Evolutionary conservation across 2,113 vertebrate species (phyloP).

Genomic region (Laterallus jamaicensis): DNA sequence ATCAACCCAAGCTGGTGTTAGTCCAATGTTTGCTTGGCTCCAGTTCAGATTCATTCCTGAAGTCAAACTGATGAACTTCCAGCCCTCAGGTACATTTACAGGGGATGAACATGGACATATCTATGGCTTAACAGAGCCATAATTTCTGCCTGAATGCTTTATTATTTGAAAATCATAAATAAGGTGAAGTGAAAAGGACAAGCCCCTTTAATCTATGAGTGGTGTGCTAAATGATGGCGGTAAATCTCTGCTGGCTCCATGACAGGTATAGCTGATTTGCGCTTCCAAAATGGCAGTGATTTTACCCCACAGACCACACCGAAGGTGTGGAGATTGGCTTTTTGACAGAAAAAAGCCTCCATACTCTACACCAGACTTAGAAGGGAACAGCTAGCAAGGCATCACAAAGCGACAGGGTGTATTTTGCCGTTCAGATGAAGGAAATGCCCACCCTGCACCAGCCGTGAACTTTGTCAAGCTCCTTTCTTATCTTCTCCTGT

Average conservation of each 20-base stretch:
- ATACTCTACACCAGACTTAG: not conserved
- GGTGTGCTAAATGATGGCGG: conserved; percentile 11
- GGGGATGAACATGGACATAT: not conserved
- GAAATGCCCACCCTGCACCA: not conserved
- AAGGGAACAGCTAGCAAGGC: not conserved
- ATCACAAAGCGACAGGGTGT: not conserved
- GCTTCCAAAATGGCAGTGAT: not conserved
- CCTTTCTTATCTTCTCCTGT: not conserved
- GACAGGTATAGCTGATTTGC: conserved; percentile 20
- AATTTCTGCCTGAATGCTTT: conserved; percentile 55
- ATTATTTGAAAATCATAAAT: conserved; percentile 62
- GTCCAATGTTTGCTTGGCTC: not conserved
- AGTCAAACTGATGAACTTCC: not conserved
- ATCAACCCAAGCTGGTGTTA: not conserved
- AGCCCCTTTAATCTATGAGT: conserved; percentile 49
- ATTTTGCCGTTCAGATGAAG: not conserved
- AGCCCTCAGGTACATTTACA: conserved; percentile 2
- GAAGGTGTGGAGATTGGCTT: not conserved
- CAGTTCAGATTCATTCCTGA: not conserved
- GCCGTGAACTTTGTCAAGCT: not conserved
- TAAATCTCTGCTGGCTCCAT: not conserved
- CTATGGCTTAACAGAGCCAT: conserved; percentile 17
- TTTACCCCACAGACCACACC: not conserved
- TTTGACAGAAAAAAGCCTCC: not conserved
- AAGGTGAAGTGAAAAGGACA: conserved; percentile 57